Base-by-base conservation (phyloP, 2,797 vertebrate species). In the Petrocephalus schoutedeni region DNA sequence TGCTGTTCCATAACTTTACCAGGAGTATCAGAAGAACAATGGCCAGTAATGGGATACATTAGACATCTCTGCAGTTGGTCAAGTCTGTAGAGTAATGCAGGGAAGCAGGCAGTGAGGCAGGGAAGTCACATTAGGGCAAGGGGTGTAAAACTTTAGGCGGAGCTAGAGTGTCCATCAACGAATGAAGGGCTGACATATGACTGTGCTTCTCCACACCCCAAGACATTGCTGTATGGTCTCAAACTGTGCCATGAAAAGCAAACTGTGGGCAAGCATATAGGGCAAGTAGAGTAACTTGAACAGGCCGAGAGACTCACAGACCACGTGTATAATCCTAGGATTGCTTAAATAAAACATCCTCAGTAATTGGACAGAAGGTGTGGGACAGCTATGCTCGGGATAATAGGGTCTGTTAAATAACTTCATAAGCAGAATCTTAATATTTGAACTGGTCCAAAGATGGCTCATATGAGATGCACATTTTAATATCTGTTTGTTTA, bases 401-500 rank as follows among this genome's bases (percentile, higher is more conserved):
- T 32, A 54, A 85, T 56, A 36, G 21, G 10, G 51, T 83, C 45
- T 28, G 45, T 23, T 5, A 28, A 45, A 84, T 23, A 84, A 84
- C 77, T 84, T 53, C 54, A 84, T 84, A 21, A 84, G 10, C 36
- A n/a, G 36, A 45, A 80, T 19, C 74, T 19, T 41, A 49, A 80
- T 80, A 49, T 80, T 41, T 80, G 14, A 19, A 80, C 45, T 19
- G 36, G 41, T 49, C 74, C 41, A n/a, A n/a, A 80, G 36, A 45
- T 80, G 41, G 74, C 41, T 80, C 19, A n/a, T 80, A 80, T n/a
- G 36, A 41, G 36, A 80, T 49, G 36, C 19, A 49, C 41, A 80
- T 49, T 80, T 49, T 80, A 80, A 80, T 80, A 80, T 80, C 36
- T 16, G 74, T 80, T 80, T 80, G 74, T 80, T 80, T 80, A 49